Base-by-base conservation (phyloP, 2,888 invertebrate genomes). In the Abrostola triplasia region DNA sequence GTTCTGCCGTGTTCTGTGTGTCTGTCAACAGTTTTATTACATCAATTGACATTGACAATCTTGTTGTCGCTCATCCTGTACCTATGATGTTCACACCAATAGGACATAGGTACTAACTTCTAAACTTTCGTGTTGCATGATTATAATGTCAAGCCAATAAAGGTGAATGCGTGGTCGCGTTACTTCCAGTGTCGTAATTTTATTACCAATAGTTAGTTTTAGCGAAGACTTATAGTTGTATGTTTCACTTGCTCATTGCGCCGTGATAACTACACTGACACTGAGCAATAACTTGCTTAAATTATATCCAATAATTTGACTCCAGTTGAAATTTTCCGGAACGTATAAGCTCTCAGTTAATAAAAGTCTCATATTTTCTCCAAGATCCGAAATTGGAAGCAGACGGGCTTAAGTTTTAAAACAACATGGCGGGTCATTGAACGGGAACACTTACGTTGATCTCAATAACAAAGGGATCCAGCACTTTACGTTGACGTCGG, bases 31-130 rank as follows among this genome's bases (percentile, higher is more conserved):
- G 11, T 57, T 64, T 57, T 61, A 69, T 71, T 68, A 13, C 48
- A 55, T 64, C 74, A 76, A 69, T 72, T 72, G 69, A 64, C 64
- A 68, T 76, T 75, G 63, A 41, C 62, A 59, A 54, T 7, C 60
- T 65, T 37, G 61, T 63, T 63, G 59, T 62, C 36, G 8, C 12
- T 24, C 9, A 6, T 47, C 13, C 7, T 12, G 13, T 24, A n/a
- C 42, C 12, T 7, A 12, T 12, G 42, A 7, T 42, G 12, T n/a
- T n/a, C n/a, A n/a, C n/a, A n/a, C n/a, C n/a, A n/a, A n/a, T n/a
- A n/a, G n/a, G n/a, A n/a, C n/a, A n/a, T n/a, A n/a, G n/a, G n/a
- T n/a, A n/a, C n/a, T n/a, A n/a, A n/a, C n/a, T n/a, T n/a, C n/a
- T n/a, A n/a, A n/a, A n/a, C n/a, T n/a, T n/a, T n/a, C n/a, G n/a